Evolutionary conservation across 2,113 vertebrate genomes (phyloP), one percentile per base, ranked within the genome.

Genomic region (Pollimyrus isidori): DNA sequence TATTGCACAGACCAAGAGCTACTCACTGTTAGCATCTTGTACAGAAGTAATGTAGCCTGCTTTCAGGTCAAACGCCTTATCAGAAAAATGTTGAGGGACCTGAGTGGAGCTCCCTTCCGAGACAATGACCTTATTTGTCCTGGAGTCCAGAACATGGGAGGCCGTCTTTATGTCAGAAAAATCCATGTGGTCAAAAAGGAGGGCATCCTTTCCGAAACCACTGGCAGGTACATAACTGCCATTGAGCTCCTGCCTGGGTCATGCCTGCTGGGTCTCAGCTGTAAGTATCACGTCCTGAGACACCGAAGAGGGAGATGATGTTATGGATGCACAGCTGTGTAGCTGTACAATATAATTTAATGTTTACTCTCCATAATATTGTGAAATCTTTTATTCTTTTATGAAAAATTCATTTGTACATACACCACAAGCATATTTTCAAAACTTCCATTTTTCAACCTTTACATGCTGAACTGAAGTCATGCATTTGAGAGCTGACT

Each of bases 211-310:
- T 87, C 93, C 93, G 73, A 92, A 89, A n/a, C 52, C 89, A 88
- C 45, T 90, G 86, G 62, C 69, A 87, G 93, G 94, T 4, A 90
- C 30, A 1, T 94, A 49, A 1, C 88, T 58, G 62, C 10, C 88
- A 10, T 90, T 91, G 1, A 80, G 35, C 76, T 95, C 95, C 1
- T 93, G 92, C n/a, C 7, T 90, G 0, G 94, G 94, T 1, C 73
- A 93, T 90, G 1, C 95, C 94, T 0, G 95, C 95, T 95, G 95
- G 35, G 93, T 95, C 91, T 96, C 95, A 13, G 95, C 94, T 1
- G 93, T 94, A 0, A 96, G 93, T 23, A 95, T 15, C 2, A 95
- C 95, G 6, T 94, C 95, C 96, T 96, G 90, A 39, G 76, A 90
- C n/a, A 88, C 23, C 45, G 58, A 2, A 52, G 21, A 90, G 85